A percentile compares a stretch with the other conserved stretches of the same genome.
Conservation (phyloP, 2,113 vertebrate genomes). For the Oplegnathus fasciatus region DNA sequence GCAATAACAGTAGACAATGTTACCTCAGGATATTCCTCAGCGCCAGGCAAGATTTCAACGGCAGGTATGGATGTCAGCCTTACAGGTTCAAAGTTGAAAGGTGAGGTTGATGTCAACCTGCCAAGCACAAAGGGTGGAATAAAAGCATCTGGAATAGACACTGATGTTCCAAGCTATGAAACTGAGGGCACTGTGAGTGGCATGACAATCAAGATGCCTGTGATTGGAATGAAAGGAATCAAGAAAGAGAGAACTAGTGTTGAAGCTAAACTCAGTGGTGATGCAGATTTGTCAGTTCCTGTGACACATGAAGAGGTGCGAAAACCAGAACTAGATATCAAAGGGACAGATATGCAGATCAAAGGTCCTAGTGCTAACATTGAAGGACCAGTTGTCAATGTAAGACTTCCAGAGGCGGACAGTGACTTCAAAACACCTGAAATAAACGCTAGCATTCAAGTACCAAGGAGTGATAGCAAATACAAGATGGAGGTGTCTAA, state of each 20-base stretch:
- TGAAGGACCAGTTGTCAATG: not conserved
- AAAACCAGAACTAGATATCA: constrained; percentile 17
- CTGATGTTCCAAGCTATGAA: constrained; percentile 41
- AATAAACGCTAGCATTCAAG: constrained; percentile 1
- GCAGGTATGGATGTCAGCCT: constrained; percentile 67
- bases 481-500: constrained; percentile 6
- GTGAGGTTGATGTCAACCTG: constrained; percentile 47
- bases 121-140: constrained; percentile 40
- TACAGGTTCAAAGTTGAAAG: constrained; percentile 66
- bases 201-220: constrained; percentile 1
- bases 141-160: constrained; percentile 34
- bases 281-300: constrained; percentile 20
- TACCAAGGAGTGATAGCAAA: constrained; percentile 18
- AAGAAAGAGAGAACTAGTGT: constrained; percentile 6
- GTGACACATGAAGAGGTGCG: not conserved
- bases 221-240: constrained; percentile 14
- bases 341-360: not conserved
- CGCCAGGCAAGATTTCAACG: constrained; percentile 74
- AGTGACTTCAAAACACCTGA: constrained; percentile 1
- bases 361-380: not conserved
- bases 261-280: constrained; percentile 23
- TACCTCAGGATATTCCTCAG: constrained; percentile 45
- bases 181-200: constrained; percentile 48
- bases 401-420: not conserved
- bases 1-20: constrained; percentile 37